phyloP scores from a whole-genome alignment of 2,888 invertebrate genomes.

The Ceraclea dissimilis region DNA sequence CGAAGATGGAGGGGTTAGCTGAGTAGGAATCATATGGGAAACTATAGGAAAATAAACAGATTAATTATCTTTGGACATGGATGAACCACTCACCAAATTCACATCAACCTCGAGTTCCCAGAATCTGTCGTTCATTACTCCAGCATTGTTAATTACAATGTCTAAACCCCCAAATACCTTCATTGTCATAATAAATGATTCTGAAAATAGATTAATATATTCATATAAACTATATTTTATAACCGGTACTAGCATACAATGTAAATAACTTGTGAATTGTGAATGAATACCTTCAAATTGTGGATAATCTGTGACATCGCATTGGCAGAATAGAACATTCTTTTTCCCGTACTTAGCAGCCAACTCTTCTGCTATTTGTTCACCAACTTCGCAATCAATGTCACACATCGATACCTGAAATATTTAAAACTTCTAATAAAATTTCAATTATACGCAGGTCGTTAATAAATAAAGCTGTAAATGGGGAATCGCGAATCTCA shows the following conservation, averaged over 20 bases:
- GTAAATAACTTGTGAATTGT: too few relatives aligned
- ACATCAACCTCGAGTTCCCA: conserved; percentile 72
- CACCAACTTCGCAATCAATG: conserved; percentile 62
- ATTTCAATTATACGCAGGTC: background rate
- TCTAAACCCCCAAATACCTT: conserved; percentile 65
- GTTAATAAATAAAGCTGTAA: too few relatives aligned
- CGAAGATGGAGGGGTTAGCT: too few relatives aligned
- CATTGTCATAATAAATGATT: conserved; percentile 66
- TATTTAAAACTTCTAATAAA: background rate
- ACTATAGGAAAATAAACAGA: too few relatives aligned
- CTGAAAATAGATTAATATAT: conserved; percentile 37
- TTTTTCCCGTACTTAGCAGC: conserved; percentile 59
- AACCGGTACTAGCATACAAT: too few relatives aligned
- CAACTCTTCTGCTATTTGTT: conserved; percentile 58
- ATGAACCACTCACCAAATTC: conserved; percentile 59
- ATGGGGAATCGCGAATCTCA: too few relatives aligned
- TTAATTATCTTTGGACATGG: too few relatives aligned
- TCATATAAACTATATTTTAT: too few relatives aligned
- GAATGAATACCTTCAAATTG: conserved; percentile 63
- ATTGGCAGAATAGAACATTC: conserved; percentile 62
- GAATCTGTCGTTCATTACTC: conserved; percentile 67
- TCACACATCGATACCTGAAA: conserved; percentile 66
- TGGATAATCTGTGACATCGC: conserved; percentile 71
- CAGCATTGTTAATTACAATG: conserved; percentile 74
- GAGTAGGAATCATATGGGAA: too few relatives aligned